phyloP scores from a whole-genome alignment of 2,888 invertebrate species.

The Cephonodes hylas region DNA sequence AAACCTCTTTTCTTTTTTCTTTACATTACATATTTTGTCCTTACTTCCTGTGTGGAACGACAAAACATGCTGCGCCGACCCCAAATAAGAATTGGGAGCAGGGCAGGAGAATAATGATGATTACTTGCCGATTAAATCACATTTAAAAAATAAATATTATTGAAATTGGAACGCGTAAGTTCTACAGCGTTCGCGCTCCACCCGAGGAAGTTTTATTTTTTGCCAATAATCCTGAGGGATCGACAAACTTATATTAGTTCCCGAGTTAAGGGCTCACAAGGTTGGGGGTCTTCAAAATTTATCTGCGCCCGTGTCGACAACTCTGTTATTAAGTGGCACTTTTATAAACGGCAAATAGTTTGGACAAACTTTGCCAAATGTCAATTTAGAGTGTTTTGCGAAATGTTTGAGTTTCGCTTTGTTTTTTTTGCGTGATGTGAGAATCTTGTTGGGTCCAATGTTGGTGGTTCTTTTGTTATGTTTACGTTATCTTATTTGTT shows the following conservation, averaged over 20 bases:
- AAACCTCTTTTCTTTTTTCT: too few species aligned
- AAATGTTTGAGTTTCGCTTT: not conserved
- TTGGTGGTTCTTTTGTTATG: not conserved
- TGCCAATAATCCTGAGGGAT: conserved; percentile 31
- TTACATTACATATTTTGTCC: too few species aligned
- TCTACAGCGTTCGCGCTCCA: not conserved
- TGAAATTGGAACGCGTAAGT: not conserved
- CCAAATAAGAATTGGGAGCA: too few species aligned
- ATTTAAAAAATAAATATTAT: not conserved
- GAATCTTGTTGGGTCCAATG: not conserved
- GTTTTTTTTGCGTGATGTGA: not conserved
- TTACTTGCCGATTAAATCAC: too few species aligned
- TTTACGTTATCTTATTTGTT: not conserved
- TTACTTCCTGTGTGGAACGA: too few species aligned
- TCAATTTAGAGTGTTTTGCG: not conserved
- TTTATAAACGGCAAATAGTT: not conserved
- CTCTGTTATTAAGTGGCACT: not conserved
- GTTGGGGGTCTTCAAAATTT: conserved; percentile 19
- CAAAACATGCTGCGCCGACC: too few species aligned
- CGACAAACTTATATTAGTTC: conserved; percentile 46
- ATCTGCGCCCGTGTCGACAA: conserved; percentile 15
- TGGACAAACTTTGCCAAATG: not conserved
- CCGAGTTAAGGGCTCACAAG: conserved; percentile 30
- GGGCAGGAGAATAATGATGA: too few species aligned
- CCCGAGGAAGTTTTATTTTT: conserved; percentile 30